A percentile compares a stretch with the other conserved stretches of the same genome.
Conservation (phyloP, 2,113 vertebrate genomes). For the Amblyornis subalaris region DNA sequence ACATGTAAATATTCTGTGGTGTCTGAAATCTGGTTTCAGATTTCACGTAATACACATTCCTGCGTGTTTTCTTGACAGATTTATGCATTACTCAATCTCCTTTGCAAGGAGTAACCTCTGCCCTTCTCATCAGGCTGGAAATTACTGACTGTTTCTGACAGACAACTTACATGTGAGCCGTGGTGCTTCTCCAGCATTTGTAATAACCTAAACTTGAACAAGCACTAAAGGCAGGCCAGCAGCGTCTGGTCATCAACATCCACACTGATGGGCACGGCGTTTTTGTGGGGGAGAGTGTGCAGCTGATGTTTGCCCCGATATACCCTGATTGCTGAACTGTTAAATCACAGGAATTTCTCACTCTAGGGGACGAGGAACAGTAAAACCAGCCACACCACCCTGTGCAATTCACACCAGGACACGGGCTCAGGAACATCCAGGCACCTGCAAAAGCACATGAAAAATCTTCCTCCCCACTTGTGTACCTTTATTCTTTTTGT, state of each 20-base stretch:
- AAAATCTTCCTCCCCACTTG: neutral
- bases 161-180: neutral
- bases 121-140: neutral
- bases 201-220: neutral
- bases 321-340: neutral
- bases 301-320: neutral
- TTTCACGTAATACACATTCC: neutral
- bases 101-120: neutral
- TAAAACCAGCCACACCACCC: neutral
- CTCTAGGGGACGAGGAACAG: neutral
- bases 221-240: neutral
- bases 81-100: neutral
- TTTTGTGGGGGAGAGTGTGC: neutral
- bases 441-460: neutral
- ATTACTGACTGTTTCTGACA: neutral
- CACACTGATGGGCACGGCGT: neutral
- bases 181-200: neutral
- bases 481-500: neutral
- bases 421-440: neutral
- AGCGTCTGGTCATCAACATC: neutral
- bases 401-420: neutral
- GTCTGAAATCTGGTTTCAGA: neutral
- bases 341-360: neutral
- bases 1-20: neutral
- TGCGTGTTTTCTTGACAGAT: neutral